Percentiles rank a stretch among this genome's conserved stretches.
Evolutionary conservation across 2,113 vertebrate species (phyloP).

Genomic region (Indicator maculatus): DNA sequence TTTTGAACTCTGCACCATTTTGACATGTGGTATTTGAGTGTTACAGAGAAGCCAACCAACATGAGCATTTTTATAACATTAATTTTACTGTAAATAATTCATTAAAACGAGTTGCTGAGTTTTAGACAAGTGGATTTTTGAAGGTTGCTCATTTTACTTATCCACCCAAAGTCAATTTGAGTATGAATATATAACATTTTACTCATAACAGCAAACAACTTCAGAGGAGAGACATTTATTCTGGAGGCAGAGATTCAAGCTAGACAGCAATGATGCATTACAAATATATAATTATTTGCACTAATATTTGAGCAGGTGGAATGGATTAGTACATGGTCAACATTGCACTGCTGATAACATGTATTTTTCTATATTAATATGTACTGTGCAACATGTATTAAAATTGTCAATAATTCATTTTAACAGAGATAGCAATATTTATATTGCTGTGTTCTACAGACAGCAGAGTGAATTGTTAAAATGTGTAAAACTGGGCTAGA

Average conservation of each 20-base stretch:
- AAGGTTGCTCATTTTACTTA: slow-evolving; percentile 70
- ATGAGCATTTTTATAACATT: neutral
- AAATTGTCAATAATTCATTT: slow-evolving; percentile 84
- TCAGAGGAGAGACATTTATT: slow-evolving; percentile 78
- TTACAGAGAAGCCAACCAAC: neutral
- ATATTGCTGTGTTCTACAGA: slow-evolving; percentile 76
- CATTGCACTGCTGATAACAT: slow-evolving; percentile 85
- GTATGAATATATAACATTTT: slow-evolving; percentile 75
- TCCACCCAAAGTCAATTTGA: slow-evolving; percentile 78
- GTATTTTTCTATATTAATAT: slow-evolving; percentile 85
- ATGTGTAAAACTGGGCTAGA: slow-evolving; percentile 61
- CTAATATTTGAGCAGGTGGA: slow-evolving; percentile 99
- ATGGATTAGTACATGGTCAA: slow-evolving; percentile 98
- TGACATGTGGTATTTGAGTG: neutral
- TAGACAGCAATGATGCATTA: slow-evolving; percentile 83
- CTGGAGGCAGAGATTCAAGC: slow-evolving; percentile 72
- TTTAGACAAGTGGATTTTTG: slow-evolving; percentile 72
- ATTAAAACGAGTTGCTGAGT: slow-evolving; percentile 69
- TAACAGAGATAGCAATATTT: slow-evolving; percentile 80
- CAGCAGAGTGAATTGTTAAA: slow-evolving; percentile 62
- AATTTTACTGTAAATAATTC: slow-evolving; percentile 60
- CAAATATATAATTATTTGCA: slow-evolving; percentile 88
- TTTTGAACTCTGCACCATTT: neutral
- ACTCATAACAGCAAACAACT: slow-evolving; percentile 75
- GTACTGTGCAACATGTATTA: slow-evolving; percentile 85